phyloP scores from a whole-genome alignment of 2,797 vertebrate genomes.

The Liasis olivaceus region DNA sequence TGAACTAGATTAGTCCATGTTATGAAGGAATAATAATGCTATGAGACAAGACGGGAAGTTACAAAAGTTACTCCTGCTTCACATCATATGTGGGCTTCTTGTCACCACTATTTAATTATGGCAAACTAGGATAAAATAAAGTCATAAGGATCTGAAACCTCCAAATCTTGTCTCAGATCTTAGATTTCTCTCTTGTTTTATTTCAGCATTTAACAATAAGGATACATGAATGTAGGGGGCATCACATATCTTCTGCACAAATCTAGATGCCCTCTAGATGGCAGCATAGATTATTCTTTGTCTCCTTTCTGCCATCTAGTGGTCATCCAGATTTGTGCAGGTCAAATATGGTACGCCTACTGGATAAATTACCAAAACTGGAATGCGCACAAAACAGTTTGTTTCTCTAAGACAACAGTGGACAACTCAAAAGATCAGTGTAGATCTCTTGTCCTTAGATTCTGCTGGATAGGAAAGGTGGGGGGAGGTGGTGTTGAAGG shows the following conservation, averaged over 20 bases:
- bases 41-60: background rate
- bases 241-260: background rate
- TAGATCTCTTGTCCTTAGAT: no score
- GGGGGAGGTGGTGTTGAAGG: no score
- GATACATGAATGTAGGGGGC: background rate
- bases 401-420: no score
- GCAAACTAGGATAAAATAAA: background rate
- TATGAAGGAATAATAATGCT: background rate
- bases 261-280: background rate
- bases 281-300: background rate
- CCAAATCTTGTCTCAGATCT: background rate
- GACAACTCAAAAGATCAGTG: no score
- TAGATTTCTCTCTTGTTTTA: background rate
- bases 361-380: background rate
- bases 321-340: background rate
- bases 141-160: background rate
- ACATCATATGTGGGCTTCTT: background rate
- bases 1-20: background rate
- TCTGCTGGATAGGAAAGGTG: no score
- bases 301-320: background rate
- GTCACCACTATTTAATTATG: background rate
- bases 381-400: no score
- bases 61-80: background rate
- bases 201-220: background rate
- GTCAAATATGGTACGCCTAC: background rate